Base-by-base conservation (phyloP, 1,140 invertebrate genomes). In the Vanessa tameamea region DNA sequence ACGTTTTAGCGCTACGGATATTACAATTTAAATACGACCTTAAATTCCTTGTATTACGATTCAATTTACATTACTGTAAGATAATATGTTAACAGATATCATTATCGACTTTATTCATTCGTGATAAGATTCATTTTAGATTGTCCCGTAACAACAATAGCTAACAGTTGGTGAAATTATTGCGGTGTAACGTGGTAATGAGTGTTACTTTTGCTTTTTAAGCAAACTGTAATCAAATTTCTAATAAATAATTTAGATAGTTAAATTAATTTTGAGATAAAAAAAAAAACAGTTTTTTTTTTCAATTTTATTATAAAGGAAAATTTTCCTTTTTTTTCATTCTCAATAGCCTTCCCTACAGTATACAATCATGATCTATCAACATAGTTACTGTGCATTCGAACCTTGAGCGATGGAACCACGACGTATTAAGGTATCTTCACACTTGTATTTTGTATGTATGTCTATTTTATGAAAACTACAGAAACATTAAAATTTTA, bases 121-220 rank as follows among this genome's bases (percentile, higher is more conserved):
- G 23, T 16, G n/a, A 61, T 67, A 72, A 59, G 47, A 43, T 23
- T 26, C 20, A 48, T 12, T 47, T 50, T 61, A 14, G 67, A 20
- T 13, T 50, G 65, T 16, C 2, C 2, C 50, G 50, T 23, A 0
- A 9, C 4, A 73, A 73, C 71, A 73, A 67, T 73, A 55, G 64
- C 15, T 67, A 23, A 61, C n/a, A 16, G 37, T 57, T 11, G 72
- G 72, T 73, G 72, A 73, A 73, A 68, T 68, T 68, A 64, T 73
- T 73, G 55, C 65, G 65, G 23, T 73, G 59, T 73, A 59, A 63
- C 71, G 14, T 57, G 47, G 53, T 61, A 59, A 68, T 68, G 16
- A 57, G 9, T 11, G 37, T 43, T 67, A 68, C 64, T 57, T 73
- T 73, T 73, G 47, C 47, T 73, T 73, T 63, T 69, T 37, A 61